Conservation (phyloP, 2,888 invertebrate species). For the Lithophane leautieri region DNA sequence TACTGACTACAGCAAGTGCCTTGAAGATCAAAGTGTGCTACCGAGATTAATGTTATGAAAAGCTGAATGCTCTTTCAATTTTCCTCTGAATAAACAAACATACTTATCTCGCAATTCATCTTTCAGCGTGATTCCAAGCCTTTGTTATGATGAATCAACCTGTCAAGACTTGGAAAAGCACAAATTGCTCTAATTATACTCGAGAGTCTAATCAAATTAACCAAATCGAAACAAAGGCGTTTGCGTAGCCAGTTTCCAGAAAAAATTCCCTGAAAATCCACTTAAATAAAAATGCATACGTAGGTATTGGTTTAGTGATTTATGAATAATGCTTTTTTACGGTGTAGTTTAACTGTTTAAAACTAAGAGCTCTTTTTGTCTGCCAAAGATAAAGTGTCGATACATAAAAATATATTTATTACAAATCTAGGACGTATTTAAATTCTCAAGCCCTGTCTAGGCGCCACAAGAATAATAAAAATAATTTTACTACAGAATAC, state of each 20-base stretch:
- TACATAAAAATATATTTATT: conserved; percentile 55
- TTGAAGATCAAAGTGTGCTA: conserved; percentile 5
- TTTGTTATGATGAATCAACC: conserved; percentile 42
- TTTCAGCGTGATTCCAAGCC: conserved; percentile 10
- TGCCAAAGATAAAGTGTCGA: conserved; percentile 40
- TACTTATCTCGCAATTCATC: conserved; percentile 17
- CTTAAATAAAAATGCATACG: not conserved
- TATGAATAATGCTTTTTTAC: conserved; percentile 45
- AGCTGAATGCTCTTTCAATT: conserved; percentile 17
- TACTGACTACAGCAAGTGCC: not conserved
- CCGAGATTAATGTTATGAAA: conserved; percentile 31
- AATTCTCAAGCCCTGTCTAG: conserved; percentile 44
- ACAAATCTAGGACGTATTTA: conserved; percentile 44
- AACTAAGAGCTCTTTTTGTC: conserved; percentile 36
- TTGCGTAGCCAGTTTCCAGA: not conserved
- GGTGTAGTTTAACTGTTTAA: conserved; percentile 7
- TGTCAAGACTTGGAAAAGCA: conserved; percentile 19
- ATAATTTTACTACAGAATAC: conserved; percentile 39
- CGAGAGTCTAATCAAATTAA: conserved; percentile 31
- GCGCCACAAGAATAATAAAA: conserved; percentile 51
- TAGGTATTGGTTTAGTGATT: conserved; percentile 37
- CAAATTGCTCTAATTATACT: conserved; percentile 28
- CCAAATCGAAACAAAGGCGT: conserved; percentile 23
- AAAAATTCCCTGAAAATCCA: not conserved
- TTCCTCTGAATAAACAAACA: conserved; percentile 32